Evolutionary conservation across 2,888 invertebrate genomes (phyloP).

Genomic region (Serripes groenlandicus): DNA sequence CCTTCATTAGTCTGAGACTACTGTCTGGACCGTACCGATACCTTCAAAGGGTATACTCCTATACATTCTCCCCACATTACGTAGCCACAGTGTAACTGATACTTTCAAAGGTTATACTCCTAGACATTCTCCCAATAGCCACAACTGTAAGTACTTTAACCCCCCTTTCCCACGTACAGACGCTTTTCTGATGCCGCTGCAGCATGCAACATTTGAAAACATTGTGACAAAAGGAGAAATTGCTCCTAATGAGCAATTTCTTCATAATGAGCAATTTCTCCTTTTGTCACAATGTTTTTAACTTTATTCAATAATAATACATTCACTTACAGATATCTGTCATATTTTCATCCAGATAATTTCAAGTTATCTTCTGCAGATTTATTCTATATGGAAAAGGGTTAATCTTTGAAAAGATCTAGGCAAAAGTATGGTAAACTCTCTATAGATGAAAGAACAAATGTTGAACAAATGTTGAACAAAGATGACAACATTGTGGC

Average conservation of each 20-base stretch:
- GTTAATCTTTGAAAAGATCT: background rate
- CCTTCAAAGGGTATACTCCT: too few relatives aligned
- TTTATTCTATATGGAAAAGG: background rate
- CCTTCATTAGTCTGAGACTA: too few relatives aligned
- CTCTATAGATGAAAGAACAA: background rate
- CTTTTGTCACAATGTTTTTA: constrained; percentile 1
- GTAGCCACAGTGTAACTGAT: too few relatives aligned
- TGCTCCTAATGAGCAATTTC: background rate
- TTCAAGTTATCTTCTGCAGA: background rate
- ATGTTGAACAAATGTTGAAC: background rate
- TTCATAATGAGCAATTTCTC: background rate
- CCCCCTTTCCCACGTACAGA: background rate
- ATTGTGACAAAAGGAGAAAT: constrained; percentile 5
- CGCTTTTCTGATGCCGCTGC: background rate
- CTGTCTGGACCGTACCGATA: too few relatives aligned
- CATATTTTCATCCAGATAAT: background rate
- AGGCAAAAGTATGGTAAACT: background rate
- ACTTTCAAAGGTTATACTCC: too few relatives aligned
- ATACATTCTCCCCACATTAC: too few relatives aligned
- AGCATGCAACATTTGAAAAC: background rate
- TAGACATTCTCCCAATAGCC: too few relatives aligned
- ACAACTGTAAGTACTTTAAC: background rate
- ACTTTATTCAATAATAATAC: too few relatives aligned
- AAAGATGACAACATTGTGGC: background rate
- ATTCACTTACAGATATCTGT: too few relatives aligned